These are phyloP conservation scores for Hylaeus anthracinus DNA, from an alignment of 1,140 invertebrate genomes.

Conservation along the genomic window DNA sequence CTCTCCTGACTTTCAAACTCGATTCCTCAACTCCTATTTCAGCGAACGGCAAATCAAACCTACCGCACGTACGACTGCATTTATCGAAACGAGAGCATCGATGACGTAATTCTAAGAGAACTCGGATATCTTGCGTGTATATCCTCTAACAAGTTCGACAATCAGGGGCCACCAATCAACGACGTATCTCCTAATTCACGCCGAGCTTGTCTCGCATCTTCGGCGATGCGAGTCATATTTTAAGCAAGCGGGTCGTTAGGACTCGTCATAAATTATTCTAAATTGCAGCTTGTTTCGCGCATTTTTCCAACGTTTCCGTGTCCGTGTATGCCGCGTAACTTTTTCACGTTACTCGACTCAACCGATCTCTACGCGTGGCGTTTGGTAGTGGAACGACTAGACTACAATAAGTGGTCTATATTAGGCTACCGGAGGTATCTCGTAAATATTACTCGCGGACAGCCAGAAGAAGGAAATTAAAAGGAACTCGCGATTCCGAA, in stretches of 20 bases:
- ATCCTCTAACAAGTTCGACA: slow-evolving; percentile 27
- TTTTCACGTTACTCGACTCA: not conserved
- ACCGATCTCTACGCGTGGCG: too few species aligned
- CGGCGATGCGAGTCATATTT: slow-evolving; percentile 4
- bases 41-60: too few species aligned
- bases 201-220: not conserved
- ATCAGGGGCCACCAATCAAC: slow-evolving; percentile 14
- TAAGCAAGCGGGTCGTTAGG: too few species aligned
- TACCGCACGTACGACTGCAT: too few species aligned
- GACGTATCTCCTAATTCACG: slow-evolving; percentile 3
- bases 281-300: not conserved
- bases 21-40: not conserved
- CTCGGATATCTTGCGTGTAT: slow-evolving; percentile 13
- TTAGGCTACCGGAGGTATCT: not conserved
- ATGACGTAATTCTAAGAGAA: not conserved
- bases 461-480: not conserved
- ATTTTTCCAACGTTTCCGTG: not conserved
- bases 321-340: not conserved
- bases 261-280: too few species aligned
- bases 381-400: not conserved
- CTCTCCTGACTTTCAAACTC: too few species aligned
- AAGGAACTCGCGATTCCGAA: not conserved
- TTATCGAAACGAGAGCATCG: not conserved
- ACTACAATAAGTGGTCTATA: not conserved
- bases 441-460: not conserved